A percentile compares a stretch with the other conserved stretches of the same genome.
Conservation (phyloP, 2,797 vertebrate species). For the Potorous gilbertii region DNA sequence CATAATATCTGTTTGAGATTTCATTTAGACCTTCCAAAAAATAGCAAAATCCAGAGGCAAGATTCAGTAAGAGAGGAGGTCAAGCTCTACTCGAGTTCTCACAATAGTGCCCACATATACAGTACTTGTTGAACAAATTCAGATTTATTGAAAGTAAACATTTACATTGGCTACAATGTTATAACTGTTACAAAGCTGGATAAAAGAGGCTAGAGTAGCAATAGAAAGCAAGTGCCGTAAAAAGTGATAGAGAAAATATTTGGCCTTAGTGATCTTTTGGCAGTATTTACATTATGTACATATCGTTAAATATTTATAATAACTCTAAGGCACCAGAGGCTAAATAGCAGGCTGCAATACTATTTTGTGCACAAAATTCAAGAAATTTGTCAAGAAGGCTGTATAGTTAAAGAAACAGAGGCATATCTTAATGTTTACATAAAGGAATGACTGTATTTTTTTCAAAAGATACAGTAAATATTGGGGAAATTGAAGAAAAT, state of each 20-base stretch:
- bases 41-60: constrained; percentile 68
- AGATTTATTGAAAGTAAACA: constrained; percentile 93
- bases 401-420: constrained; percentile 80
- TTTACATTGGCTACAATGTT: constrained; percentile 90
- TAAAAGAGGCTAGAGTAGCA: constrained; percentile 88
- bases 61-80: constrained; percentile 62
- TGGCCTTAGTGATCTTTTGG: constrained; percentile 90
- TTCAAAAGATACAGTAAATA: constrained; percentile 78
- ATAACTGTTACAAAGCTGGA: constrained; percentile 90
- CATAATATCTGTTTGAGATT: constrained; percentile 42
- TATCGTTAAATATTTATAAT: constrained; percentile 88
- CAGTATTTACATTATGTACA: constrained; percentile 92
- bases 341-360: constrained; percentile 88
- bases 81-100: constrained; percentile 68
- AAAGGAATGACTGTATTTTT: constrained; percentile 76
- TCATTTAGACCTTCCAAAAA: constrained; percentile 61
- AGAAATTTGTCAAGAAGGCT: constrained; percentile 79
- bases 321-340: constrained; percentile 92
- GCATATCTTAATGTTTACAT: constrained; percentile 80
- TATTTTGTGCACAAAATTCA: constrained; percentile 86
- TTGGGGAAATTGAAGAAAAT: constrained; percentile 69
- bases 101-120: constrained; percentile 83
- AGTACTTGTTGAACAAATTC: constrained; percentile 87
- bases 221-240: constrained; percentile 91
- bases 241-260: constrained; percentile 93